Evolutionary conservation across 2,797 vertebrate genomes (phyloP), one percentile per base, ranked within the genome.

Genomic region (Poeciliopsis paucimaculata): DNA sequence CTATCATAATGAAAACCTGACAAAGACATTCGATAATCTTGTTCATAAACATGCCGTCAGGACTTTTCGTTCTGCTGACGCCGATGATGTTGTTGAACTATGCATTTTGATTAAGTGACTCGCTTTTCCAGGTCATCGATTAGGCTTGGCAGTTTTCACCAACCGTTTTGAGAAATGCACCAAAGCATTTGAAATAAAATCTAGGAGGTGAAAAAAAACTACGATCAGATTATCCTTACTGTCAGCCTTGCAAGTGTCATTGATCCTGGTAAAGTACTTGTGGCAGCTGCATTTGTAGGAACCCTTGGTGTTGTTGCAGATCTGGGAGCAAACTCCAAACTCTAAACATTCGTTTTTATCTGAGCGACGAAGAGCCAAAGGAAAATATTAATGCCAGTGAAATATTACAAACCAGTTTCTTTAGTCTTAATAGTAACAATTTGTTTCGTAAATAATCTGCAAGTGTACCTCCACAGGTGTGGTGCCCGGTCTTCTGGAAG

Each of bases 281-380:
- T 97, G 94, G 3, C 98, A 99, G 95, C 96, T 98, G 93, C 98
- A 99, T 89, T 98, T 90, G 72, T 97, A 93, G 53, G 97, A 96
- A 41, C 98, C 98, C 91, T 99, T 99, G 83, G 97, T 99, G 93
- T 99, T 99, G 95, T 99, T 98, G 92, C 98, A 99, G 82, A 98
- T 93, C 81, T 99, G 98, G 0, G 98, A 98, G 91, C 98, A 99
- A 55, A 95, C 93, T 23, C 97, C 97, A 0, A 98, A 99, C 82
- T 95, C 95, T 76, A 96, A 91, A 90, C 98, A 99, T 91, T 99
- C 98, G 0, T 99, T 98, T 91, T 97, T 94, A 78, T 99, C 98
- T 99, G 90, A 49, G 72, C 92, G 31, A 86, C 1, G 20, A 0
- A 77, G 2, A 75, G 51, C 4, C 41, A 64, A 26, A 73, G 1